Conservation (phyloP, 2,888 invertebrate species). For the Yponomeuta plumbellus region DNA sequence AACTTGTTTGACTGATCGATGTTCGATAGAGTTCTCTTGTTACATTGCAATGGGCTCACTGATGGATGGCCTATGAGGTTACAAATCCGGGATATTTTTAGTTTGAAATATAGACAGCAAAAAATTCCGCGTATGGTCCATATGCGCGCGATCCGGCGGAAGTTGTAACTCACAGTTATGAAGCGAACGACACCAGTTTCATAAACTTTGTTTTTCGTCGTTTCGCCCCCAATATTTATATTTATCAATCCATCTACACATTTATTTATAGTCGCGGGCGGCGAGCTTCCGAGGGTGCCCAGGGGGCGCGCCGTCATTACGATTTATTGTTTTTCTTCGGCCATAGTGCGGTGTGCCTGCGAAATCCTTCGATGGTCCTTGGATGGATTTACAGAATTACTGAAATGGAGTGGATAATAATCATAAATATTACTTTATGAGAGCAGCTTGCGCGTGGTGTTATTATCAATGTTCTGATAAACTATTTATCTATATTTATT, state of each 20-base stretch:
- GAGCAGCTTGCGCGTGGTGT: background rate
- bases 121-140: constrained; percentile 67
- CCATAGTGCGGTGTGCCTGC: constrained; percentile 49
- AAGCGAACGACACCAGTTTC: constrained; percentile 75
- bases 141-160: constrained; percentile 69
- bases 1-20: constrained; percentile 54
- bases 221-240: constrained; percentile 77
- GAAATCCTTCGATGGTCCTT: constrained; percentile 44
- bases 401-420: constrained; percentile 17
- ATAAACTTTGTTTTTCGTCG: constrained; percentile 77
- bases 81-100: background rate
- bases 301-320: constrained; percentile 66
- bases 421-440: constrained; percentile 15
- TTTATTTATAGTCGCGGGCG: constrained; percentile 75
- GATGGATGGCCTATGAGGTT: background rate
- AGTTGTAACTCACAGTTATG: constrained; percentile 76
- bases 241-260: constrained; percentile 77
- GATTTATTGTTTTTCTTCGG: constrained; percentile 74
- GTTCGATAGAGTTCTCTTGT: constrained; percentile 1
- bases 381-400: constrained; percentile 46
- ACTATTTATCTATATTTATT: background rate
- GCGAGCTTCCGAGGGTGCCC: constrained; percentile 71
- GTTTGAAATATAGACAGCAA: constrained; percentile 28
- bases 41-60: background rate
- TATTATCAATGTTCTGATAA: background rate